These are phyloP conservation scores for Podotricha telesiphe DNA, from an alignment of 2,888 invertebrate species.

Conservation along the genomic window DNA sequence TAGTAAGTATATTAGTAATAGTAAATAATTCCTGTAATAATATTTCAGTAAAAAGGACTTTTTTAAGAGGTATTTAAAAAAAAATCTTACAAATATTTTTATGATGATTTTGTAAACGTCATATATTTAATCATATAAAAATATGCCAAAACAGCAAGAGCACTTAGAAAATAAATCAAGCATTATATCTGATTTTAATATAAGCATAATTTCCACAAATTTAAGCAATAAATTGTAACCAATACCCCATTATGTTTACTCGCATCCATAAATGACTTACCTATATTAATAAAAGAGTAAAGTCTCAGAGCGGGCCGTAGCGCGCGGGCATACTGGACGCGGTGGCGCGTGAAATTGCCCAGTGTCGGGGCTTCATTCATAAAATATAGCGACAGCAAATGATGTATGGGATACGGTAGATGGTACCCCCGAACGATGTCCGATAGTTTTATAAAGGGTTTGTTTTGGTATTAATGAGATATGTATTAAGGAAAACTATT, in stretches of 20 bases:
- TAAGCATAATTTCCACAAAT: too few species aligned
- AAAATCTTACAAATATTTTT: too few species aligned
- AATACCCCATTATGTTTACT: neutral
- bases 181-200: too few species aligned
- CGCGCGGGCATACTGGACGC: slow-evolving; percentile 44
- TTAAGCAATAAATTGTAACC: neutral
- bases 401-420: slow-evolving; percentile 46
- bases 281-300: slow-evolving; percentile 21
- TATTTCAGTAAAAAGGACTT: too few species aligned
- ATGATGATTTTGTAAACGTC: too few species aligned
- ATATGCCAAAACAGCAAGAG: too few species aligned
- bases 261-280: slow-evolving; percentile 2
- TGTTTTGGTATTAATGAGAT: slow-evolving; percentile 20
- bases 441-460: slow-evolving; percentile 29
- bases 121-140: too few species aligned
- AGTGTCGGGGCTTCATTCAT: slow-evolving; percentile 48
- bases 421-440: slow-evolving; percentile 11
- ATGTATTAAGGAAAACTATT: neutral
- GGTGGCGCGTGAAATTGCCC: slow-evolving; percentile 52
- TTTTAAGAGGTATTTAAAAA: too few species aligned
- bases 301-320: slow-evolving; percentile 37
- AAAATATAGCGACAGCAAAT: slow-evolving; percentile 49
- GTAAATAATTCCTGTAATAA: too few species aligned
- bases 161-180: too few species aligned
- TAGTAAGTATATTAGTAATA: too few species aligned